Evolutionary conservation across 2,797 vertebrate species (phyloP).

Genomic region (Martes flavigula): DNA sequence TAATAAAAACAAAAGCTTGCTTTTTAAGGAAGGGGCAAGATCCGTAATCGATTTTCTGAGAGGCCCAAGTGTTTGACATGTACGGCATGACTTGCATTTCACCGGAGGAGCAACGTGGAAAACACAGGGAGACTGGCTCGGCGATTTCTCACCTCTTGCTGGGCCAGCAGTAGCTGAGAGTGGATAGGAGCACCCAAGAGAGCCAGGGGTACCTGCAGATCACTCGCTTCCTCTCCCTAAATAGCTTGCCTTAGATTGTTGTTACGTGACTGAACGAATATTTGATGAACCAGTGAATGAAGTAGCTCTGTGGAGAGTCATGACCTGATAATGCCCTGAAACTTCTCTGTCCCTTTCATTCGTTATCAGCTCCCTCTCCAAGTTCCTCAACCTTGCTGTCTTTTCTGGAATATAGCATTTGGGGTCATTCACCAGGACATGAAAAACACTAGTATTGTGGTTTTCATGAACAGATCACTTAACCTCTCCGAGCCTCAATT

Average conservation of each 20-base stretch:
- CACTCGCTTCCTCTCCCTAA: background rate
- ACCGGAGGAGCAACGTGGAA: background rate
- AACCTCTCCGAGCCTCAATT: background rate
- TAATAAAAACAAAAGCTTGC: slow-evolving; percentile 74
- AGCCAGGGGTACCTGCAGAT: no score
- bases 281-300: background rate
- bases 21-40: slow-evolving; percentile 52
- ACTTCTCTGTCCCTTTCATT: background rate
- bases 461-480: background rate
- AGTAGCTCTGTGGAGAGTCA: background rate
- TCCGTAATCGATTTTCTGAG: slow-evolving; percentile 58
- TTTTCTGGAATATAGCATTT: background rate
- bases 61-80: background rate
- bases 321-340: background rate
- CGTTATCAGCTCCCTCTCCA: background rate
- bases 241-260: background rate
- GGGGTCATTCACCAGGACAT: background rate
- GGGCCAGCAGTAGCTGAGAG: background rate
- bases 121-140: background rate
- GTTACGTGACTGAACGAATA: background rate
- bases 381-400: background rate
- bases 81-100: background rate
- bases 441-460: background rate
- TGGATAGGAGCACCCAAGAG: background rate
- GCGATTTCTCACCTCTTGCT: background rate